Evolutionary conservation across 2,797 vertebrate species (phyloP), one percentile per base, ranked within the genome.

Genomic region (Falco berigora): DNA sequence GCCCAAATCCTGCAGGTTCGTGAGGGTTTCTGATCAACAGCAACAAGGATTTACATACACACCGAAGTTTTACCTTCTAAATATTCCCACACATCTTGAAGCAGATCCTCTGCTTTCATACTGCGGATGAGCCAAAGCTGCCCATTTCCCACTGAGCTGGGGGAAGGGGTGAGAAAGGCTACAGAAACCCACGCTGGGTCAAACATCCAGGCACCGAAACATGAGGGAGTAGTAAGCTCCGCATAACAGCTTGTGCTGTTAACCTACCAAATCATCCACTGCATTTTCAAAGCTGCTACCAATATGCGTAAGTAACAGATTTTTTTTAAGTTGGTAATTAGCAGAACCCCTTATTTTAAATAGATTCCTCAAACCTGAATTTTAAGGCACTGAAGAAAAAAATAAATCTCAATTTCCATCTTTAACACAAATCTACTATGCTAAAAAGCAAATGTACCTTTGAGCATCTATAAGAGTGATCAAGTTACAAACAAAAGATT

Each of bases 341-440:
- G 74, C 28, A 92, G 63, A 90, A 55, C 2, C 14, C 86, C 21
- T 94, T 69, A 25, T 84, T 95, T 92, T 32, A 90, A 73, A 66
- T 0, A 72, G 34, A 84, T 12, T 88, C 58, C 36, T 84, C 55
- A 82, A 84, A 72, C 4, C 20, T 59, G 32, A 79, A 52, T 63
- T 66, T 36, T 71, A 80, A 61, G 27, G 64, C 49, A 72, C 30
- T 71, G 40, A 83, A 56, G 36, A 30, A 82, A 80, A 73, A 28
- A 22, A 11, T 3, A 2, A 2, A 49, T 38, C 36, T n/a, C n/a
- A 2, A 42, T 59, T 89, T 82, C 44, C 10, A 40, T 47, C 58
- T 52, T 81, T 28, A 79, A 84, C 14, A 83, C 12, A 6, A 6
- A 68, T 21, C 62, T 47, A 55, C 42, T n/a, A 7, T 5, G 4